phyloP scores from a whole-genome alignment of 2,888 invertebrate species.

The Thumatha senex region DNA sequence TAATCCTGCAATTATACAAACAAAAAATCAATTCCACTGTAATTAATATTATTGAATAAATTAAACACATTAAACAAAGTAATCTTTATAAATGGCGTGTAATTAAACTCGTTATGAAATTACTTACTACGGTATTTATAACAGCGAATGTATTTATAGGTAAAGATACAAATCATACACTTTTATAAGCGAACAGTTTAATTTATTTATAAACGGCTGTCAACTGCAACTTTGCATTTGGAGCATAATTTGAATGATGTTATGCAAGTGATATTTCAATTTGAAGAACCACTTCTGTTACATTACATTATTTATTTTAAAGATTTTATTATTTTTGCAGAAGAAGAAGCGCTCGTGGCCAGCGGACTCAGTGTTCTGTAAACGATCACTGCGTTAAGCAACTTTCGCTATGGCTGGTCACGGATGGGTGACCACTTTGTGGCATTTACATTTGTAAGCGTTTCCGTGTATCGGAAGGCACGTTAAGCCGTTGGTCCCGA shows the following conservation, averaged over 20 bases:
- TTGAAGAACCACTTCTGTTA: slow-evolving; percentile 3
- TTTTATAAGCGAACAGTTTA: slow-evolving; percentile 16
- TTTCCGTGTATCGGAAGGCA: too few relatives aligned
- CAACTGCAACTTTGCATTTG: slow-evolving; percentile 11
- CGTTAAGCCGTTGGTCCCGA: too few relatives aligned
- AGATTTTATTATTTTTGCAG: too few relatives aligned
- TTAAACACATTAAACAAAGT: slow-evolving; percentile 33
- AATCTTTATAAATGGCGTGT: slow-evolving; percentile 32
- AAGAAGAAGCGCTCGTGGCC: too few relatives aligned
- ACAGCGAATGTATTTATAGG: slow-evolving; percentile 32
- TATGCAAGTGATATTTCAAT: slow-evolving; percentile 6
- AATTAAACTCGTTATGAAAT: slow-evolving; percentile 31
- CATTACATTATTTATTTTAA: too few relatives aligned
- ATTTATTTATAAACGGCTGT: slow-evolving; percentile 14
- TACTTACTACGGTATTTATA: slow-evolving; percentile 32
- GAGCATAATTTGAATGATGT: slow-evolving; percentile 6
- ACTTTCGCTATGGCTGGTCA: too few relatives aligned
- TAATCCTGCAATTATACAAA: background rate
- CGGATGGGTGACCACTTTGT: too few relatives aligned
- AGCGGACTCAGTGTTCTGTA: too few relatives aligned
- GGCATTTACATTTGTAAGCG: too few relatives aligned
- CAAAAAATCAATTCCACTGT: slow-evolving; percentile 24
- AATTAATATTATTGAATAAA: slow-evolving; percentile 34
- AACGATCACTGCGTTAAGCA: too few relatives aligned
- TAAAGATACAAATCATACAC: slow-evolving; percentile 27